These are phyloP conservation scores for Spilosoma lubricipeda DNA, from an alignment of 2,888 invertebrate species.

Conservation along the genomic window DNA sequence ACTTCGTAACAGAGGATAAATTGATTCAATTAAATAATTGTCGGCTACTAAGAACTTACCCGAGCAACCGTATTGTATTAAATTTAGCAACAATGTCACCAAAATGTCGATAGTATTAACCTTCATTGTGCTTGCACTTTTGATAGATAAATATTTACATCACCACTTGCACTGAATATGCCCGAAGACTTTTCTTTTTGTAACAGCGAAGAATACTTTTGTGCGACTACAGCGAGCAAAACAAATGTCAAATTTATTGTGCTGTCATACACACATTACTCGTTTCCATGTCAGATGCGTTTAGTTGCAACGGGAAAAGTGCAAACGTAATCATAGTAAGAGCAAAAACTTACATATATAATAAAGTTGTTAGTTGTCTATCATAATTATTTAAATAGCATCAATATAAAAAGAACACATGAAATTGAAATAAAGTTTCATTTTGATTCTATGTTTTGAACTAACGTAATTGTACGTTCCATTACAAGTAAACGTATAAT, in stretches of 20 bases:
- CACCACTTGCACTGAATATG: conserved; percentile 58
- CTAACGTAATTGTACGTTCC: background rate
- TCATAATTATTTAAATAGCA: too few relatives aligned
- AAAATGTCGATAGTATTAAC: conserved; percentile 67
- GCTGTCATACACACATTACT: conserved; percentile 26
- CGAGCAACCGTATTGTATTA: conserved; percentile 69
- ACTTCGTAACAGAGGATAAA: conserved; percentile 73
- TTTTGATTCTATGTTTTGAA: background rate
- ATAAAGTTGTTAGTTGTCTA: background rate
- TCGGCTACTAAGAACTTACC: conserved; percentile 74
- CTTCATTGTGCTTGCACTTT: conserved; percentile 62
- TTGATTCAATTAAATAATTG: conserved; percentile 86
- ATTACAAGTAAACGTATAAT: background rate
- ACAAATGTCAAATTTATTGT: conserved; percentile 60
- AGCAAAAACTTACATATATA: background rate
- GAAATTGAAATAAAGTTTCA: background rate
- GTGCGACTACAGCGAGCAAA: conserved; percentile 65
- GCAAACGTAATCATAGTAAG: background rate
- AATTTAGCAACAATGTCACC: conserved; percentile 69
- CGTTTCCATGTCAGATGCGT: conserved; percentile 26
- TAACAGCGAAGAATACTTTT: conserved; percentile 57
- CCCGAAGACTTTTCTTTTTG: conserved; percentile 55
- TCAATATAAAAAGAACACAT: background rate
- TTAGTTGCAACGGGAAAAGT: conserved; percentile 22
- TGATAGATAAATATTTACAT: conserved; percentile 65